These are phyloP conservation scores for Rhogogaster chlorosoma DNA, from an alignment of 2,888 invertebrate species.

Conservation along the genomic window DNA sequence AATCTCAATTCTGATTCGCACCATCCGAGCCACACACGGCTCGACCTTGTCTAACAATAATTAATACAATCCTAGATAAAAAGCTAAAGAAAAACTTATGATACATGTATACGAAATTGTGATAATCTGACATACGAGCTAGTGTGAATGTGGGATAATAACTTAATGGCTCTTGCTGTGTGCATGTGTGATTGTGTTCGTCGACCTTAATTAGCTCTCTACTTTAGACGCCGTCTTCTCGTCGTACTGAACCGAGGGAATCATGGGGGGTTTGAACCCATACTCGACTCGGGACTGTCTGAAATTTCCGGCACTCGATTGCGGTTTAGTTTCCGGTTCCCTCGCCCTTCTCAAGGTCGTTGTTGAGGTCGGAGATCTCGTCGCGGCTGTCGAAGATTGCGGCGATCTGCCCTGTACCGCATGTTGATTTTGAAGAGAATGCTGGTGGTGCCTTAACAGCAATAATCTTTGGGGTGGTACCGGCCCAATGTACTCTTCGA, in stretches of 20 bases:
- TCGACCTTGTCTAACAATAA: background rate
- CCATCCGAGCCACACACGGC: background rate
- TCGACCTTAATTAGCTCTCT: conserved; percentile 58
- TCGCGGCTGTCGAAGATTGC: conserved; percentile 53
- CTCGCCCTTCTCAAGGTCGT: conserved; percentile 73
- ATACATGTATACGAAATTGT: background rate
- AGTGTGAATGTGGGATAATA: conserved; percentile 31
- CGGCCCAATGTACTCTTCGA: conserved; percentile 79
- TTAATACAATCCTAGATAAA: background rate
- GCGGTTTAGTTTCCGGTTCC: conserved; percentile 78
- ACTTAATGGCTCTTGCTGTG: conserved; percentile 10
- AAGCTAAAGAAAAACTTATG: background rate
- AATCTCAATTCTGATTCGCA: background rate
- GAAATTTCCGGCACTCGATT: conserved; percentile 80
- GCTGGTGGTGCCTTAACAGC: conserved; percentile 54
- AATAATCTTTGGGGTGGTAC: conserved; percentile 76
- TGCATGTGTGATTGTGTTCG: conserved; percentile 1
- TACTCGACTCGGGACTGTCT: conserved; percentile 88
- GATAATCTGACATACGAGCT: conserved; percentile 3
- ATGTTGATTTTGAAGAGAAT: conserved; percentile 26
- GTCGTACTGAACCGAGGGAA: conserved; percentile 90
- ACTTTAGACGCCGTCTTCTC: conserved; percentile 79
- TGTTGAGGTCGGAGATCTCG: conserved; percentile 56
- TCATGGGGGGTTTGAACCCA: conserved; percentile 89
- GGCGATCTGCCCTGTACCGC: conserved; percentile 26